phyloP scores from a whole-genome alignment of 2,888 invertebrate genomes.

The Pimpla rufipes region DNA sequence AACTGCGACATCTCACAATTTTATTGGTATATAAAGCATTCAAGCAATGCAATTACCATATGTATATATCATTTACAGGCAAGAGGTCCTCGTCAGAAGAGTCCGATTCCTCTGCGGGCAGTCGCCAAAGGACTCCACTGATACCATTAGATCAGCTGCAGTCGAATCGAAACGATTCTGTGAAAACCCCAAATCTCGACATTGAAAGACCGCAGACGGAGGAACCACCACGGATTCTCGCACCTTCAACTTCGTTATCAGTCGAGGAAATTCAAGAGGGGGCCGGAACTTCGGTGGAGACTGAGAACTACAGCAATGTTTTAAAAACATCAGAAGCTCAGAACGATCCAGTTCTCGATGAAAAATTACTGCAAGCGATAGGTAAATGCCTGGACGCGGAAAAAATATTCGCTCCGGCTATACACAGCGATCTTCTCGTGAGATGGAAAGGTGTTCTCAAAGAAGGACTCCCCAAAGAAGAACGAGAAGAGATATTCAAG shows the following conservation, averaged over 20 bases:
- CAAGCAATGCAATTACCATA: not conserved
- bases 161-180: not conserved
- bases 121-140: slow-evolving; percentile 1
- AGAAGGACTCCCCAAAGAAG: slow-evolving; percentile 55
- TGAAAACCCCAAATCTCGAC: slow-evolving; percentile 7
- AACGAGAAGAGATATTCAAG: slow-evolving; percentile 42
- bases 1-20: not conserved
- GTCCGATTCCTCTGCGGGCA: not conserved
- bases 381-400: slow-evolving; percentile 41
- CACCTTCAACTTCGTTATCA: no score
- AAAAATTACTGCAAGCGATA: slow-evolving; percentile 54
- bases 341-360: slow-evolving; percentile 27
- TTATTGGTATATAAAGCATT: not conserved
- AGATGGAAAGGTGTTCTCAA: slow-evolving; percentile 52
- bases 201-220: not conserved
- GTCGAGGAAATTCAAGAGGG: not conserved
- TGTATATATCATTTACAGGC: slow-evolving; percentile 8
- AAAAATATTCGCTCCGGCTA: slow-evolving; percentile 36
- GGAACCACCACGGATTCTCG: slow-evolving; percentile 8
- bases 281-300: not conserved
- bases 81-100: not conserved
- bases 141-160: slow-evolving; percentile 3
- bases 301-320: not conserved
- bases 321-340: not conserved
- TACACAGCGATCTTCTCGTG: slow-evolving; percentile 51